Evolutionary conservation across 2,113 vertebrate genomes (phyloP).

Genomic region (Nematolebias whitei): DNA sequence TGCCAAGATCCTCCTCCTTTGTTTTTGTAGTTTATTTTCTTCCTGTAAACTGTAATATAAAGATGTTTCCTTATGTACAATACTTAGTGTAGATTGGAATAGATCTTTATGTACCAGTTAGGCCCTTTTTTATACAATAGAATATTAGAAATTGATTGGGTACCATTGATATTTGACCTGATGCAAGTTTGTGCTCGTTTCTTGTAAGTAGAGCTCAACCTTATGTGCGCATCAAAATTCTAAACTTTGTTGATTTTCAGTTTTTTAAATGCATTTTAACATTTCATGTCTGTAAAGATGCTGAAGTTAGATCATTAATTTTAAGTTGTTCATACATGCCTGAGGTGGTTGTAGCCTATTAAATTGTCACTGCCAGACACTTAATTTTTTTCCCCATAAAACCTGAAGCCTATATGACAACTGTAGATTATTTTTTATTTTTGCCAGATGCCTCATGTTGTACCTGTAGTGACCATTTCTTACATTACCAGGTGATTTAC

Average conservation of each 20-base stretch:
- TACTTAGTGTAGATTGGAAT: constrained; percentile 48
- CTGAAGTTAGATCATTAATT: constrained; percentile 16
- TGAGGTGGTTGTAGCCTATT: constrained; percentile 12
- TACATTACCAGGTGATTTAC: constrained; percentile 58
- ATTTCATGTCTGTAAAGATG: constrained; percentile 33
- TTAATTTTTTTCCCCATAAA: constrained; percentile 27
- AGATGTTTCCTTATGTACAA: constrained; percentile 33
- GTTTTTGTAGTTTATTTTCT: constrained; percentile 43
- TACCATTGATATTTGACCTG: constrained; percentile 56
- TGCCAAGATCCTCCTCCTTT: constrained; percentile 40
- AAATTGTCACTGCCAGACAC: constrained; percentile 29
- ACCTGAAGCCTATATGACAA: constrained; percentile 35
- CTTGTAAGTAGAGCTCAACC: constrained; percentile 34
- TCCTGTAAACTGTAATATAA: constrained; percentile 46
- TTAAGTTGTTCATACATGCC: constrained; percentile 28
- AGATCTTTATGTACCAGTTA: constrained; percentile 45
- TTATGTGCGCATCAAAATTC: constrained; percentile 44
- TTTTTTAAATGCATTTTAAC: constrained; percentile 58
- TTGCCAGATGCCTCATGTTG: constrained; percentile 24
- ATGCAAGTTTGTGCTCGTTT: constrained; percentile 38
- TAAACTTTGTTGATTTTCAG: constrained; percentile 31
- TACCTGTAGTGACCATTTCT: constrained; percentile 53
- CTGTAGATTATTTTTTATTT: constrained; percentile 21
- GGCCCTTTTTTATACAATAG: constrained; percentile 54
- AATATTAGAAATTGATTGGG: constrained; percentile 55